These are phyloP conservation scores for Diachrysia chrysitis DNA, from an alignment of 2,888 invertebrate species.

Conservation along the genomic window DNA sequence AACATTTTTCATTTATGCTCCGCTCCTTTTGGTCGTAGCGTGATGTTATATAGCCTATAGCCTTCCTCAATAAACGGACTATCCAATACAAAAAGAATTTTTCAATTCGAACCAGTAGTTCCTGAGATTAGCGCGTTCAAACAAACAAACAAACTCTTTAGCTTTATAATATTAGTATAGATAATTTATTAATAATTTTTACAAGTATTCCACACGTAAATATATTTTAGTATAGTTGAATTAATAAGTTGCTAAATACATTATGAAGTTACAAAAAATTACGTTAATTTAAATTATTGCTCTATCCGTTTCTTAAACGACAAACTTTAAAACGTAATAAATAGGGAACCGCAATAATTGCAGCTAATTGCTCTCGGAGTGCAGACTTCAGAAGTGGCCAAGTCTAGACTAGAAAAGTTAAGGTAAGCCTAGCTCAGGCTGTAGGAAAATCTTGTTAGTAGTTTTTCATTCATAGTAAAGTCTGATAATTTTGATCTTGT, in stretches of 20 bases:
- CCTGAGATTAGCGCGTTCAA: too few relatives aligned
- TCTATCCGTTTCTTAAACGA: slow-evolving; percentile 12
- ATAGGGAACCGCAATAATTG: slow-evolving; percentile 33
- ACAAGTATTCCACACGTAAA: too few relatives aligned
- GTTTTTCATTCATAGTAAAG: slow-evolving; percentile 5
- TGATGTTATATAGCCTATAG: too few relatives aligned
- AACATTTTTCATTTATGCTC: too few relatives aligned
- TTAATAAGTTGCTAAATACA: neutral
- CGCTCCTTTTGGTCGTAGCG: too few relatives aligned
- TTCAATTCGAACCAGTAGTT: too few relatives aligned
- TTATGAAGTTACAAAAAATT: slow-evolving; percentile 11
- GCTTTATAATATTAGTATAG: too few relatives aligned
- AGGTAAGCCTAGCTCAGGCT: slow-evolving; percentile 41
- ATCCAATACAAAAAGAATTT: too few relatives aligned
- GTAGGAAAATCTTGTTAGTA: slow-evolving; percentile 32
- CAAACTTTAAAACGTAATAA: slow-evolving; percentile 34
- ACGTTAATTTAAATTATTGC: neutral
- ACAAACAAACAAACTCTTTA: too few relatives aligned
- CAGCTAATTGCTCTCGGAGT: slow-evolving; percentile 45
- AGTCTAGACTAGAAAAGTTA: slow-evolving; percentile 41
- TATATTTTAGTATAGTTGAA: too few relatives aligned
- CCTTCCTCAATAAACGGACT: too few relatives aligned
- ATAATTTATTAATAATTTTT: too few relatives aligned
- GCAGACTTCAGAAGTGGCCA: slow-evolving; percentile 31
- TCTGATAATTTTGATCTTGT: neutral